Evolutionary conservation across 2,113 vertebrate genomes (phyloP).

Genomic region (Cebidichthys violaceus): DNA sequence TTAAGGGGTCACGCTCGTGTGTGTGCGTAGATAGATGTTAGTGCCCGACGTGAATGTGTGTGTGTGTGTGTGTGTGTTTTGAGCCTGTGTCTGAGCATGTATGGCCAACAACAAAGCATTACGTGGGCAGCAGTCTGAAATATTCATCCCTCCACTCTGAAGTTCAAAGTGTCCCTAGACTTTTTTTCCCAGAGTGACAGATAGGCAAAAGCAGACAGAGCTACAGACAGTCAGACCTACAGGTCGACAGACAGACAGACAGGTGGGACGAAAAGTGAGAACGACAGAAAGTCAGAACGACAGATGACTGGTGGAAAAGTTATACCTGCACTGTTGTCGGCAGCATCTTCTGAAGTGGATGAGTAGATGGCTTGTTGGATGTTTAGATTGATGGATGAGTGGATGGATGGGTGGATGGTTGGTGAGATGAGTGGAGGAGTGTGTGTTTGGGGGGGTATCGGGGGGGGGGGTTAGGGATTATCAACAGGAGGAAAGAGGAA

Average conservation of each 20-base stretch:
- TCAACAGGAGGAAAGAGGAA: constrained; percentile 64
- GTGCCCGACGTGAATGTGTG: constrained; percentile 4
- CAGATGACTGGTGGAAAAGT: constrained; percentile 63
- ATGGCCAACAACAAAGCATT: constrained; percentile 52
- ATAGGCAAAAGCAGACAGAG: constrained; percentile 39
- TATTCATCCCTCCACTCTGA: constrained; percentile 60
- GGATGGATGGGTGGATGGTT: constrained; percentile 7
- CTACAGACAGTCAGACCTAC: constrained; percentile 39
- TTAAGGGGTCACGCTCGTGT: constrained; percentile 66
- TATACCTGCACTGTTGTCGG: constrained; percentile 80
- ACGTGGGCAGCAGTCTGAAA: constrained; percentile 45
- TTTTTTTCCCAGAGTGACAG: constrained; percentile 22
- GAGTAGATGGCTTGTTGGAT: constrained; percentile 66
- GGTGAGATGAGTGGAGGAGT: constrained; percentile 42
- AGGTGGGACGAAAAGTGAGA: constrained; percentile 36
- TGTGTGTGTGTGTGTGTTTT: constrained; percentile 17
- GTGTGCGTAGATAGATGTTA: constrained; percentile 16
- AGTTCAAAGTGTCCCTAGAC: constrained; percentile 55
- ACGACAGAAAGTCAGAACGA: constrained; percentile 56
- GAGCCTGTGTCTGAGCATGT: constrained; percentile 20
- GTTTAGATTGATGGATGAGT: constrained; percentile 35
- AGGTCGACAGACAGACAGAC: constrained; percentile 32
- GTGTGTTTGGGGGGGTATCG: constrained; percentile 19
- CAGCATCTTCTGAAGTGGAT: constrained; percentile 75
- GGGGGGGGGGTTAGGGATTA: constrained; percentile 30